A percentile compares a stretch with the other conserved stretches of the same genome.
phyloP scores from a whole-genome alignment of 2,888 invertebrate species.

The Eupithecia exiguata region DNA sequence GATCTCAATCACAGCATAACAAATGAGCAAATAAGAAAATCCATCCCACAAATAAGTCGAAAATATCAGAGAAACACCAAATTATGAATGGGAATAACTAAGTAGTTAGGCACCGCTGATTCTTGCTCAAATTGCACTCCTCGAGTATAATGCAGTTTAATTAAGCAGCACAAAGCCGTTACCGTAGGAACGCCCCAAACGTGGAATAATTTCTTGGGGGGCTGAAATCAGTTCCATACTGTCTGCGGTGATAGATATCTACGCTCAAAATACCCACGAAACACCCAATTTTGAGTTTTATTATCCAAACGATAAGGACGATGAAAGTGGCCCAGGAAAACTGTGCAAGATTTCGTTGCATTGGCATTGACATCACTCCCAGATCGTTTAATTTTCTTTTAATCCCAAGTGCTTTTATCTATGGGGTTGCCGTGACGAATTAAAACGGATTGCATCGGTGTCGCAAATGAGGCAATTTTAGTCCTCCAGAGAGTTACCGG shows the following conservation, averaged over 20 bases:
- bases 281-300: constrained; percentile 46
- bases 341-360: constrained; percentile 50
- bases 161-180: constrained; percentile 80
- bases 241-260: constrained; percentile 57
- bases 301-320: constrained; percentile 40
- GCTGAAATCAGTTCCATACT: constrained; percentile 65
- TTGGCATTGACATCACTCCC: constrained; percentile 74
- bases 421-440: constrained; percentile 80
- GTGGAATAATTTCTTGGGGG: constrained; percentile 78
- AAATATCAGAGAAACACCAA: constrained; percentile 4
- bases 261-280: constrained; percentile 4
- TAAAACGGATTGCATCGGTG: constrained; percentile 80
- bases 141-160: constrained; percentile 76
- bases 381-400: constrained; percentile 82
- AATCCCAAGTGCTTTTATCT: constrained; percentile 80
- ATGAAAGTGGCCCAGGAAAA: constrained; percentile 11
- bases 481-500: constrained; percentile 71
- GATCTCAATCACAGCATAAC: background rate
- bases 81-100: constrained; percentile 29
- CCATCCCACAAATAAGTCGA: background rate
- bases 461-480: constrained; percentile 82
- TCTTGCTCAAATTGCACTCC: constrained; percentile 60
- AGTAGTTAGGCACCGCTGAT: constrained; percentile 30
- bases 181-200: constrained; percentile 80
- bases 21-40: constrained; percentile 3